These are phyloP conservation scores for Rhagologus leucostigma DNA, from an alignment of 2,113 vertebrate genomes.

Conservation along the genomic window DNA sequence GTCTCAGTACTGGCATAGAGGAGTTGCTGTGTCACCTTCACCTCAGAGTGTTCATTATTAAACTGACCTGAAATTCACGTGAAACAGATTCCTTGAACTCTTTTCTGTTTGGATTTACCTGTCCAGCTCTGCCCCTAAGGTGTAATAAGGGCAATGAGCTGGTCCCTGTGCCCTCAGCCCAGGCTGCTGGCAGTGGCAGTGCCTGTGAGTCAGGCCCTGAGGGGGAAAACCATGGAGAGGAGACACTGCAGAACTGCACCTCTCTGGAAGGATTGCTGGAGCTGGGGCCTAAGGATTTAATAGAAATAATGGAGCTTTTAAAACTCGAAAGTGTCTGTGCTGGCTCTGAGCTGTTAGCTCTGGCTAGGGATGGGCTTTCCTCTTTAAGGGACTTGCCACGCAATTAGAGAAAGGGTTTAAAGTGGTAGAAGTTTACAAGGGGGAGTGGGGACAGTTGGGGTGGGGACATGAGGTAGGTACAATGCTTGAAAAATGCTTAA, in stretches of 20 bases:
- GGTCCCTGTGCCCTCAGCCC: neutral
- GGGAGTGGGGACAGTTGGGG: neutral
- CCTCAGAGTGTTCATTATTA: neutral
- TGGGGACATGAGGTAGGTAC: neutral
- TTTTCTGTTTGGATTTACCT: neutral
- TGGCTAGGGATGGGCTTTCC: neutral
- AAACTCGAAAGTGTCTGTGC: fast-evolving
- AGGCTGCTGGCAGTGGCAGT: neutral
- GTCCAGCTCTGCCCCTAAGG: neutral
- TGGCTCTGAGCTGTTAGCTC: neutral
- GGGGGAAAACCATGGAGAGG: neutral
- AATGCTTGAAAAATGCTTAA: neutral
- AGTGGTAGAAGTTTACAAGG: neutral
- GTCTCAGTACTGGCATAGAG: neutral
- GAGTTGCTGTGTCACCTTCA: neutral
- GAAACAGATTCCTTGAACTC: neutral
- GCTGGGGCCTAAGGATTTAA: neutral
- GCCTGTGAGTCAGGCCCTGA: neutral
- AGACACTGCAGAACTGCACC: neutral
- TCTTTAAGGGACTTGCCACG: neutral
- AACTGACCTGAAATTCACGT: neutral
- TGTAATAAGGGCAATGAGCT: fast-evolving
- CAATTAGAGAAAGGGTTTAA: neutral
- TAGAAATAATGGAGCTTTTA: neutral
- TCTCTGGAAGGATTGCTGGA: neutral